Evolutionary conservation across 2,888 invertebrate species (phyloP), one percentile per base, ranked within the genome.

Genomic region (Cinara cedri): DNA sequence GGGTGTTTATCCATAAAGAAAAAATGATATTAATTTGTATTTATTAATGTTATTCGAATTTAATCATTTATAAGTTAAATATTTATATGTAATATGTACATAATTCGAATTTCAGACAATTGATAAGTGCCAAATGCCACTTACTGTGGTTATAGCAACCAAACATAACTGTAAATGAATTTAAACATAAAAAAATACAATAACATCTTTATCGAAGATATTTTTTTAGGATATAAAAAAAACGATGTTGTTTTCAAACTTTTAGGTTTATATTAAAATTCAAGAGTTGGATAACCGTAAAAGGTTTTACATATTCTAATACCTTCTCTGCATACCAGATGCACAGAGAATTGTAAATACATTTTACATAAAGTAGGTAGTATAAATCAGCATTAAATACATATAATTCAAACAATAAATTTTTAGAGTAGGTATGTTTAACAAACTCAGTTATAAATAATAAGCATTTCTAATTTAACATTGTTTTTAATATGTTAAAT

Each of bases 271-370:
- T 14, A 51, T 72, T 8, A 72, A n/a, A 19, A 26, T 49, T 49
- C 49, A 62, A 44, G 26, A 34, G 72, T 72, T 26, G 62, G 60
- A 62, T 62, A 19, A 62, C 42, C 44, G 21, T 26, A 60, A 26
- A 72, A 72, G 26, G 72, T 72, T 62, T 3, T 34, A 14, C 3
- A 19, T 62, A 14, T 26, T 62, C 49, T 19, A 34, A 26, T 63
- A 72, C 26, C 49, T 46, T 46, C 13, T 16, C 42, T 26, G n/a
- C 60, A 49, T 49, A 26, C 46, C 11, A 57, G 57, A 46, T 51
- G 24, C 14, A 19, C 57, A 16, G 55, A 19, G 0, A 72, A 72
- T 24, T 26, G 24, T 60, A 60, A 34, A 34, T 3, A 34, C 34
- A 6, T 34, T 34, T 4, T 34, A 4, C 6, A 4, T 34, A 34